Evolutionary conservation across 2,797 vertebrate genomes (phyloP).

Genomic region (Sebastes minor): DNA sequence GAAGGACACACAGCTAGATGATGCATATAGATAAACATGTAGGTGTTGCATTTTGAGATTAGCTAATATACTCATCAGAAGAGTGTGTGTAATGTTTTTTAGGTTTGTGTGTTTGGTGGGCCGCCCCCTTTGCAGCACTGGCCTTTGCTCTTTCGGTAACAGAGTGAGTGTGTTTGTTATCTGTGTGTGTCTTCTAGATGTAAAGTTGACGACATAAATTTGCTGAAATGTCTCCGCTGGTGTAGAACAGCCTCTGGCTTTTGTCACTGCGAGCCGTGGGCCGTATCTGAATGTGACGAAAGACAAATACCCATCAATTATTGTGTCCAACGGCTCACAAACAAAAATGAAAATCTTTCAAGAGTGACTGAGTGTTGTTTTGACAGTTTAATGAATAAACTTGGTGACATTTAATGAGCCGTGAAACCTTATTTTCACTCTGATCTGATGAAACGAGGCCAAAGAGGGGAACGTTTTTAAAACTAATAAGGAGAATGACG

Average conservation of each 20-base stretch:
- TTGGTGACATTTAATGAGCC: slow-evolving; percentile 38
- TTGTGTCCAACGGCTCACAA: not conserved
- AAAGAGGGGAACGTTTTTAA: slow-evolving; percentile 12
- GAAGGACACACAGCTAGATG: slow-evolving; percentile 15
- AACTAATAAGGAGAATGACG: slow-evolving; percentile 6
- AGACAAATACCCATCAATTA: slow-evolving; percentile 14
- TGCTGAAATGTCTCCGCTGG: not conserved
- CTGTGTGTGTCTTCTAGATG: slow-evolving; percentile 4
- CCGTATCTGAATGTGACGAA: slow-evolving; percentile 5
- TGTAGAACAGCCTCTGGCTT: not conserved
- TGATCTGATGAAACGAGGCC: slow-evolving; percentile 15
- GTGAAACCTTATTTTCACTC: slow-evolving; percentile 40
- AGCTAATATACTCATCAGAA: slow-evolving; percentile 23
- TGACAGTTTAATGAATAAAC: slow-evolving; percentile 44
- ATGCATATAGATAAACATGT: slow-evolving; percentile 61
- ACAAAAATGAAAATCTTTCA: slow-evolving; percentile 7
- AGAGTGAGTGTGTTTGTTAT: slow-evolving; percentile 19
- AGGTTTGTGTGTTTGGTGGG: slow-evolving; percentile 32
- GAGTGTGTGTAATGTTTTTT: slow-evolving; percentile 14
- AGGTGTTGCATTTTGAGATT: slow-evolving; percentile 44
- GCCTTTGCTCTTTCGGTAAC: slow-evolving; percentile 45
- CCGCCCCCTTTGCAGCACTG: not conserved
- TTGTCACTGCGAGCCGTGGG: slow-evolving; percentile 2
- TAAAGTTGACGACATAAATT: slow-evolving; percentile 1
- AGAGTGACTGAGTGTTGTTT: slow-evolving; percentile 34